phyloP scores from a whole-genome alignment of 2,113 vertebrate genomes.

The Coracopsis vasa region DNA sequence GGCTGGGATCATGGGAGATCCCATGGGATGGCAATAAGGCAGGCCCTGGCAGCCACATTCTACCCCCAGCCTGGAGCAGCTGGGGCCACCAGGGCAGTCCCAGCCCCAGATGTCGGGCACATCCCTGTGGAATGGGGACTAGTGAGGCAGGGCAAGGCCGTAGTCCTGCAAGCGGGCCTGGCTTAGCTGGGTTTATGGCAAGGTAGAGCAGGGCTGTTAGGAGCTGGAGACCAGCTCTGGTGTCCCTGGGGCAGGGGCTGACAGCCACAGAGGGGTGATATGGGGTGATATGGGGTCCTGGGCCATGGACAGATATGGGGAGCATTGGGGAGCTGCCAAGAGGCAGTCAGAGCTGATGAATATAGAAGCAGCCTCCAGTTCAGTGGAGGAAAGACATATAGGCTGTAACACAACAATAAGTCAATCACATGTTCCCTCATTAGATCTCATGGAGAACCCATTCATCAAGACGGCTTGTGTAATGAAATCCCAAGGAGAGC shows the following conservation, averaged over 20 bases:
- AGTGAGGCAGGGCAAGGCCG: fast-evolving
- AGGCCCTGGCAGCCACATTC: not conserved
- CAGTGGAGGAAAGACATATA: not conserved
- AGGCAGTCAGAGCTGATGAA: not conserved
- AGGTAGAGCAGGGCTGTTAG: not conserved
- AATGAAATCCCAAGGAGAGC: not conserved
- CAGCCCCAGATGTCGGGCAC: fast-evolving
- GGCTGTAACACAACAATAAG: not conserved
- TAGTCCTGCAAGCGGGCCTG: fast-evolving
- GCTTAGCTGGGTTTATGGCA: not conserved
- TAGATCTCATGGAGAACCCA: not conserved
- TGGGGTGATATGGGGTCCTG: not conserved
- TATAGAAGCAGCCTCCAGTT: not conserved
- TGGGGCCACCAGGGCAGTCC: fast-evolving
- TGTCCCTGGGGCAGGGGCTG: not conserved
- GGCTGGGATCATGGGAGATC: fast-evolving
- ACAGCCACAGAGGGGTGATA: fast-evolving
- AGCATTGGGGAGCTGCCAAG: not conserved
- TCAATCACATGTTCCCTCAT: not conserved
- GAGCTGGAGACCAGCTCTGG: not conserved
- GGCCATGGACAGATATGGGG: fast-evolving
- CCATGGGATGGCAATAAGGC: fast-evolving
- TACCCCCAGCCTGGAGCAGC: not conserved
- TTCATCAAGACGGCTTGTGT: not conserved
- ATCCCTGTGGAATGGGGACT: fast-evolving